Base-by-base conservation (phyloP, 2,797 vertebrate species). In the Labeo calbasu region DNA sequence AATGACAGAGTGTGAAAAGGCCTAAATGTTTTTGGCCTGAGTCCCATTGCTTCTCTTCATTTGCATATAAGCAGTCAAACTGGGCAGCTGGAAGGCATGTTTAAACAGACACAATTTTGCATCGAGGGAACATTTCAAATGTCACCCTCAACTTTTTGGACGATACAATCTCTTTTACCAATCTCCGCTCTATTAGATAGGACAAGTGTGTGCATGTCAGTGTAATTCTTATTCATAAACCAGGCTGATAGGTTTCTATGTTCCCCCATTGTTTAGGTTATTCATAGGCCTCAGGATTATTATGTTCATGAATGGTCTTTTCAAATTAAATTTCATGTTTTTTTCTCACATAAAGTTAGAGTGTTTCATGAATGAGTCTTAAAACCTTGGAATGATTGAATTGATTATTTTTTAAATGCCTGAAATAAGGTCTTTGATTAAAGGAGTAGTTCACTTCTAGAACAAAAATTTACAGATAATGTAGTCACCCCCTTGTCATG, bases 1-100 rank as follows among this genome's bases (percentile, higher is more conserved):
- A 25, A 71, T 76, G 81, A 73, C 68, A 79, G 53, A 61, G 65
- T 86, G 75, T 76, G 63, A 86, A 86, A 84, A 83, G 59, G 79
- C 63, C 66, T 83, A 79, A 73, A 80, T 68, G 70, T 65, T 87
- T 25, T 84, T 86, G 86, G 81, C 66, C 40, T 1, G 25, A 77
- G 48, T 75, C 53, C 77, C 72, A 14, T 63, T 21, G 12, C 15
- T 55, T 68, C 28, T 77, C 51, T 79, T 82, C 70, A 73, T 84
- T 63, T 53, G 28, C 13, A 80, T 25, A 25, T 14, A 70, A 19
- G 28, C 28, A 66, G 69, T 69, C 61, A 55, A 55, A 55, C 51
- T 43, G 21, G 59, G 65, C 59, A 66, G 59, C 21, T 69, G 65
- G 48, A 36, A 55, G 51, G 65, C 28, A 57, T 6, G 17, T 81